These are phyloP conservation scores for Herpailurus yagouaroundi DNA, from an alignment of 2,113 vertebrate genomes.

Conservation along the genomic window DNA sequence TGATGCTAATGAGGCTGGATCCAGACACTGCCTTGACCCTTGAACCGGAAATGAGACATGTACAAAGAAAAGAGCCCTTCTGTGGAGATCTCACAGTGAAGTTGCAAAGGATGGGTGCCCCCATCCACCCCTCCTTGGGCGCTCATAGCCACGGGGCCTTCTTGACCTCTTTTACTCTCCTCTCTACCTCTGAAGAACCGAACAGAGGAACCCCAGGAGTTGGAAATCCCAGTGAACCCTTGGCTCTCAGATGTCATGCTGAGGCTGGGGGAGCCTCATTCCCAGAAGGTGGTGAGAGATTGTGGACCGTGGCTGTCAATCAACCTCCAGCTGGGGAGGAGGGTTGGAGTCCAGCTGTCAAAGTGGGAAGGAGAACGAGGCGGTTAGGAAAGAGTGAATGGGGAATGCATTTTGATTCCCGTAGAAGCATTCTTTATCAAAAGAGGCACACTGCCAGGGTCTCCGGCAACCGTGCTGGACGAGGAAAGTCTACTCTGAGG, in stretches of 20 bases:
- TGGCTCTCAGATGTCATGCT: background rate
- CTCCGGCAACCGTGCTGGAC: background rate
- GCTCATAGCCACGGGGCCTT: no score
- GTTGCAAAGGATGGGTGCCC: background rate
- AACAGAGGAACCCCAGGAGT: conserved; percentile 17
- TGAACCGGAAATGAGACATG: background rate
- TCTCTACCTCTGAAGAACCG: background rate
- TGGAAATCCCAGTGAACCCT: background rate
- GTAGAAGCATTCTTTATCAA: background rate
- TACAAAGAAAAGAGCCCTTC: background rate
- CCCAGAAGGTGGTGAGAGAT: conserved; percentile 47
- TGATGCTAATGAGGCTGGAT: background rate
- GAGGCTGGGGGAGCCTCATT: background rate
- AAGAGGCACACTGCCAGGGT: background rate
- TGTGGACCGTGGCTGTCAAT: background rate
- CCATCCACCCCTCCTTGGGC: fast-evolving
- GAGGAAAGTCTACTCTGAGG: background rate
- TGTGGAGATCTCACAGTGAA: background rate
- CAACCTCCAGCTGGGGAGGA: background rate
- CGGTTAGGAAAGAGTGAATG: background rate
- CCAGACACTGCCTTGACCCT: background rate
- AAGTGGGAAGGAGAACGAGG: background rate
- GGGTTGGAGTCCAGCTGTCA: background rate
- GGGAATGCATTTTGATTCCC: background rate
- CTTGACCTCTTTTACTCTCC: background rate